A percentile compares a stretch with the other conserved stretches of the same genome.
phyloP scores from a whole-genome alignment of 2,113 vertebrate genomes.

The Festucalex cinctus region DNA sequence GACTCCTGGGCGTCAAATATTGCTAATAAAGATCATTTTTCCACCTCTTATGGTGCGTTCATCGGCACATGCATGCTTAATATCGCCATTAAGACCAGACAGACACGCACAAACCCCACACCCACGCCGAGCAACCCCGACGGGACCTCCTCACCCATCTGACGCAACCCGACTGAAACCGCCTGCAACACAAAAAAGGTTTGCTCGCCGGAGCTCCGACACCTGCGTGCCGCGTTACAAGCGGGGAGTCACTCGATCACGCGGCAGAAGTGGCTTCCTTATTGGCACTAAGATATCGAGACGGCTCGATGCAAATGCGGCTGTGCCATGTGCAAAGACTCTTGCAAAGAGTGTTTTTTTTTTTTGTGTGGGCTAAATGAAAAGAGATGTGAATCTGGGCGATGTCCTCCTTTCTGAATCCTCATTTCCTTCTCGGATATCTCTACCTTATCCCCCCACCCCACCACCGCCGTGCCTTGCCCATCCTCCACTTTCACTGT shows the following conservation, averaged over 20 bases:
- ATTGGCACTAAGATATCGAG: slow-evolving; percentile 55
- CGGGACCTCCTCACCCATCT: slow-evolving; percentile 60
- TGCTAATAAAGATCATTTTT: slow-evolving; percentile 53
- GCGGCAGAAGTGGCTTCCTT: slow-evolving; percentile 46
- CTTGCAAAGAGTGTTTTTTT: slow-evolving; percentile 1
- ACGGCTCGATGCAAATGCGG: slow-evolving; percentile 20
- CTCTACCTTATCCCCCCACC: slow-evolving; percentile 39
- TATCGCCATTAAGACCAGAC: slow-evolving; percentile 50
- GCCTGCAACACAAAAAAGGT: slow-evolving; percentile 67
- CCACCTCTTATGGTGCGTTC: slow-evolving; percentile 31
- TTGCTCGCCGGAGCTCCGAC: slow-evolving; percentile 32
- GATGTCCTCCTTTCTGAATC: slow-evolving; percentile 71
- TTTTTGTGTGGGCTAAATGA: slow-evolving; percentile 58
- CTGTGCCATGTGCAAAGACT: not conserved
- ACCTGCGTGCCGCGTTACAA: slow-evolving; percentile 48
- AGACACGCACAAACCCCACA: not conserved
- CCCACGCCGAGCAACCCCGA: slow-evolving; percentile 41
- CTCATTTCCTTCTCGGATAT: slow-evolving; percentile 73
- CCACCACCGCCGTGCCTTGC: not conserved
- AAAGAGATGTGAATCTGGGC: slow-evolving; percentile 70
- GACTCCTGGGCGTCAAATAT: slow-evolving; percentile 51
- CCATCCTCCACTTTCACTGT: slow-evolving; percentile 15
- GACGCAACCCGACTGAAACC: slow-evolving; percentile 72
- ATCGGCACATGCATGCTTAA: slow-evolving; percentile 47
- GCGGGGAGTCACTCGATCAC: slow-evolving; percentile 49